Percentiles rank a stretch among this genome's conserved stretches.
phyloP scores from a whole-genome alignment of 2,113 vertebrate genomes.

The Ptyas mucosa region DNA sequence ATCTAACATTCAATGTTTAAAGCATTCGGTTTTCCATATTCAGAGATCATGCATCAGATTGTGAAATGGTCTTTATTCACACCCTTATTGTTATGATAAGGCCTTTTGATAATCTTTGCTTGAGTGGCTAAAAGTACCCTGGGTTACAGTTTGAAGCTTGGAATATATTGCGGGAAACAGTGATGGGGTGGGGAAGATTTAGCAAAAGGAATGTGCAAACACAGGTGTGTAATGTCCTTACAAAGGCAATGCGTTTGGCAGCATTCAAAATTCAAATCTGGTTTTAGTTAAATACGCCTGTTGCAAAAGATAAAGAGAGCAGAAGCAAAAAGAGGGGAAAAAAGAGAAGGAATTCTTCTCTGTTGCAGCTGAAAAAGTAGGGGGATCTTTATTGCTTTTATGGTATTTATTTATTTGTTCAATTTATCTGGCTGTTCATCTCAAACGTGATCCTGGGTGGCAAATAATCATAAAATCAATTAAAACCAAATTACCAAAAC shows the following conservation, averaged over 20 bases:
- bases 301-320: neutral
- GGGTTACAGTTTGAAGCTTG: constrained; percentile 30
- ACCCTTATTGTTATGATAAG: neutral
- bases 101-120: neutral
- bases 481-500: neutral
- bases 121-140: constrained; percentile 38
- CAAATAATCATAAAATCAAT: neutral
- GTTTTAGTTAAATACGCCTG: constrained; percentile 56
- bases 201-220: constrained; percentile 51
- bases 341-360: neutral
- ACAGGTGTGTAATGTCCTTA: constrained; percentile 57
- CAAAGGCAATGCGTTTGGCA: constrained; percentile 50
- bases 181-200: neutral
- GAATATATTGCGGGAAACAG: constrained; percentile 37
- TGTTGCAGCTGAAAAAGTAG: constrained; percentile 53
- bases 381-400: neutral
- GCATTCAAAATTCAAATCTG: constrained; percentile 56
- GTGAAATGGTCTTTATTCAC: neutral
- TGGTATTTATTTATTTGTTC: neutral
- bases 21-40: neutral
- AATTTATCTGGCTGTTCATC: neutral
- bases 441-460: neutral
- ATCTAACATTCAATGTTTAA: neutral
- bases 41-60: neutral
- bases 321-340: neutral